These are phyloP conservation scores for Stigmatopora nigra DNA, from an alignment of 2,113 vertebrate genomes.

Conservation along the genomic window DNA sequence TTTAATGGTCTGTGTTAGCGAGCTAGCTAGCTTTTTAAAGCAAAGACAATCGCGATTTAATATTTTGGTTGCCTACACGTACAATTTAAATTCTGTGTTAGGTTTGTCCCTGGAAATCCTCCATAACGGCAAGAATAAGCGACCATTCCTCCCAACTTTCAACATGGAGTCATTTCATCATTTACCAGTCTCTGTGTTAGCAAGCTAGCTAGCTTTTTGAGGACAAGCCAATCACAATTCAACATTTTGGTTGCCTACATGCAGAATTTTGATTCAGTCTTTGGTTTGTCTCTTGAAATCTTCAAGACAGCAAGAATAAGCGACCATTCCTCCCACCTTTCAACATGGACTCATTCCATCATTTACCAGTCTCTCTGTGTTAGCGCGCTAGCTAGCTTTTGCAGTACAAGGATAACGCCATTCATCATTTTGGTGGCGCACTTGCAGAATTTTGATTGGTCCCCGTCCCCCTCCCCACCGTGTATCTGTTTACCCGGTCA, in stretches of 20 bases:
- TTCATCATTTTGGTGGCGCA: constrained; percentile 42
- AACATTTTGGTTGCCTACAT: constrained; percentile 34
- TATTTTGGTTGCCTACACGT: constrained; percentile 25
- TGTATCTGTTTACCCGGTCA: background rate
- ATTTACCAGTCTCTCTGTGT: constrained; percentile 51
- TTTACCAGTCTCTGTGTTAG: constrained; percentile 43
- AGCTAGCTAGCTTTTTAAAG: constrained; percentile 35
- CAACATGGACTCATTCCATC: constrained; percentile 37
- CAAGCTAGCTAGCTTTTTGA: constrained; percentile 35
- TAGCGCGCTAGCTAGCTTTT: constrained; percentile 36
- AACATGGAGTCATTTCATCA: constrained; percentile 39
- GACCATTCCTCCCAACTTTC: constrained; percentile 28
- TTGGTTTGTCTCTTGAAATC: constrained; percentile 26
- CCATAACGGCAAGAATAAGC: constrained; percentile 12
- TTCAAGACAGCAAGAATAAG: constrained; percentile 12
- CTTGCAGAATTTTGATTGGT: constrained; percentile 31
- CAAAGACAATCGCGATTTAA: constrained; percentile 40
- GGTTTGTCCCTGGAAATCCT: constrained; percentile 26
- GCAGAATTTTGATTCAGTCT: constrained; percentile 28
- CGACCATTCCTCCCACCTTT: constrained; percentile 27
- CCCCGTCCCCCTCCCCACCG: constrained; percentile 5
- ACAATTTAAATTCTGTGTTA: constrained; percentile 29
- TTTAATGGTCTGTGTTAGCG: constrained; percentile 39
- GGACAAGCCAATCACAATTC: constrained; percentile 33
- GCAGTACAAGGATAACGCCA: constrained; percentile 20